Evolutionary conservation across 2,113 vertebrate genomes (phyloP), one percentile per base, ranked within the genome.

Genomic region (Brachyistius frenatus): DNA sequence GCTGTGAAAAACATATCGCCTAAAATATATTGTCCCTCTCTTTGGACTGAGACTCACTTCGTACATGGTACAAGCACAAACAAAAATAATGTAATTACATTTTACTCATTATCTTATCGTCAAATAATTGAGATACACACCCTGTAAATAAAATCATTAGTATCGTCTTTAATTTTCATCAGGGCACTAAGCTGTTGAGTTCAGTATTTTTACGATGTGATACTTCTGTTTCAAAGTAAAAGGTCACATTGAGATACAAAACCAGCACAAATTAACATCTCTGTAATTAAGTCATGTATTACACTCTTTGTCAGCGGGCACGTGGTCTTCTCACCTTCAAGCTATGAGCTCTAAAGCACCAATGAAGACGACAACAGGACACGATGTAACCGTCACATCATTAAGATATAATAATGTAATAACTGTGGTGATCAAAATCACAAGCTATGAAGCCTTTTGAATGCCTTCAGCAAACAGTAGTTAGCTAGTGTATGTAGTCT

Each of bases 331-430:
- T 62, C 78, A 71, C 80, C 78, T 83, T 52, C 16, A 2, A 70
- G 80, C 73, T 75, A 74, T 23, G 32, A 31, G 56, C 74, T 74
- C 50, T 65, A 80, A 80, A 58, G 36, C 65, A 55, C 47, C 69
- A 73, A 85, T 83, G 76, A 91, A 83, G 11, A 71, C 8, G 53
- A 54, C 52, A 79, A 79, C 64, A 78, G 52, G 61, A 68, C 76
- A 57, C 15, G 13, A 53, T 7, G 44, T 13, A 30, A 60, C 68
- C 54, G 68, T 57, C 9, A 44, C 60, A 32, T 85, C 56, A 55
- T 86, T 64, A 53, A 62, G 30, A 33, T 11, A 6, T 2, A 64
- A 41, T 66, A 37, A 68, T 63, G 5, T 60, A 37, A 64, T 71
- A 37, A 73, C 75, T 60, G 53, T 50, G 62, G 53, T 62, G 66